Base-by-base conservation (phyloP, 2,113 vertebrate species). In the Polypterus bichir region DNA sequence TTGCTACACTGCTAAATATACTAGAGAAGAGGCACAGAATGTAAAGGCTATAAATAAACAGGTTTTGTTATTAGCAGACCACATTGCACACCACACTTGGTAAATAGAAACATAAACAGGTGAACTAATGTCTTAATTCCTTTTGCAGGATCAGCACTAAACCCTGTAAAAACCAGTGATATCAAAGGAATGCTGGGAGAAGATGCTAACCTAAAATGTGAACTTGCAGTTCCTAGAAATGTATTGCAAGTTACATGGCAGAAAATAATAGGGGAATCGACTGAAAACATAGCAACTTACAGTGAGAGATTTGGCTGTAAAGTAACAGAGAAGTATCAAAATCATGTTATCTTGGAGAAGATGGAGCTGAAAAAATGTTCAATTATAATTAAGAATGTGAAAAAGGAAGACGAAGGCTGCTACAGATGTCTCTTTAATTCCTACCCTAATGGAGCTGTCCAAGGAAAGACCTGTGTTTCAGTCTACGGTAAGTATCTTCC, bases 341-440 rank as follows among this genome's bases (percentile, higher is more conserved):
- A 45, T 1, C 71, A 57, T 10, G 51, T 76, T 48, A 0, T 6
- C 46, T 47, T 78, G 8, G 11, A 3, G 45, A 0, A 54, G 1
- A 1, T 1, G 7, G 70, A 59, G 7, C 49, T 72, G 27, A 10
- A 49, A n/a, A 62, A 49, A 9, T 46, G 27, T 9, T 73, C 74
- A 47, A 68, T 78, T 4, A 55, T 66, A 0, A 66, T 80, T 53
- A 64, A 9, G 46, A 49, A 64, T 0, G 52, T 78, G 5, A 63
- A 3, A 0, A 4, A 64, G 52, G 49, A 66, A 48, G 72, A 78
- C 49, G 76, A 71, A 45, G 84, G 84, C 57, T 88, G 86, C 69
- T 86, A 80, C 73, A 65, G 45, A 6, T 88, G 86, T 71, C 2
- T 77, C 44, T 88, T 88, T 61, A 75, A 88, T 0, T 64, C 84